Evolutionary conservation across 2,113 vertebrate genomes (phyloP).

Genomic region (Gavialis gangeticus): DNA sequence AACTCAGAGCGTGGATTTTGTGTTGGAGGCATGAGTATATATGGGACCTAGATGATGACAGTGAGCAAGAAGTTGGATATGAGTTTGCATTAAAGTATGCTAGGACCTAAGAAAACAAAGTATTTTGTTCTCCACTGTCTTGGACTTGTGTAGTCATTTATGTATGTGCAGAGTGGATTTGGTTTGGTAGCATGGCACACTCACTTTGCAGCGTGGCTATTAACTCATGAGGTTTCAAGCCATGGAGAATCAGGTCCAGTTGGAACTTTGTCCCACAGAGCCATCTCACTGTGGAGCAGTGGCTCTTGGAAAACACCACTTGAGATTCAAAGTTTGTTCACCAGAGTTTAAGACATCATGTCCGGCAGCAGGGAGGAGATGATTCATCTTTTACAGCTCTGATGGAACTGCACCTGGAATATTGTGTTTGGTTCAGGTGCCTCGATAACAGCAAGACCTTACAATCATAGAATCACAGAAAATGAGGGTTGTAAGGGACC

Average conservation of each 20-base stretch:
- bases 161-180: neutral
- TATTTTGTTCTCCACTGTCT: neutral
- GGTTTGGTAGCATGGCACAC: neutral
- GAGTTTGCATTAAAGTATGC: neutral
- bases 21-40: neutral
- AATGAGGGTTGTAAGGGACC: too few relatives aligned
- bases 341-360: rapidly evolving
- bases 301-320: too few relatives aligned
- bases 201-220: neutral
- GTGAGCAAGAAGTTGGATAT: neutral
- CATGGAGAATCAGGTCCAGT: neutral
- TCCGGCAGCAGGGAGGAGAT: neutral
- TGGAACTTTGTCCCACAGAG: neutral
- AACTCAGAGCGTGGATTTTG: neutral
- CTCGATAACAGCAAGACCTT: neutral
- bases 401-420: neutral
- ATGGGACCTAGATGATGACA: neutral
- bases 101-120: neutral
- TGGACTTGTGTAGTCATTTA: neutral
- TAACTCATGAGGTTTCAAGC: neutral
- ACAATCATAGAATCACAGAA: too few relatives aligned
- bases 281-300: neutral
- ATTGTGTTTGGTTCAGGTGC: neutral
- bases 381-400: neutral
- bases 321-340: neutral